Evolutionary conservation across 2,113 vertebrate species (phyloP).

Genomic region (Semicossyphus pulcher): DNA sequence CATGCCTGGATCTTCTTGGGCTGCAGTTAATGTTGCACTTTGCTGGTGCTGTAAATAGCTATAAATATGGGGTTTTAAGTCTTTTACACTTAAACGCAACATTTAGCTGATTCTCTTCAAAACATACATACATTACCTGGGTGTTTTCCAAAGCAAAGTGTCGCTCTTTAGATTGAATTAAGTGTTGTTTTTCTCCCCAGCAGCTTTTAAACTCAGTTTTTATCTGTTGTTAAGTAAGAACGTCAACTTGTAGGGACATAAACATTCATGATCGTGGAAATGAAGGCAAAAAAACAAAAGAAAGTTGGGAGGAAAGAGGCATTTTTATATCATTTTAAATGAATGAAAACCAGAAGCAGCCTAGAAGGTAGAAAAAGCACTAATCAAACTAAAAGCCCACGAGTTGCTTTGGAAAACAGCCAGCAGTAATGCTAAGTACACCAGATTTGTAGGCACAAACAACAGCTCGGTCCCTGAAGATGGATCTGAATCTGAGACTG

Average conservation of each 20-base stretch:
- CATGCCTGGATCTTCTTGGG: too few relatives aligned
- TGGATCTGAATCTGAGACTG: slow-evolving; percentile 3
- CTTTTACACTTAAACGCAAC: not conserved
- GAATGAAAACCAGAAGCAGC: slow-evolving; percentile 41
- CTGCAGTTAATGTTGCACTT: slow-evolving; percentile 9
- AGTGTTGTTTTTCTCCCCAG: not conserved
- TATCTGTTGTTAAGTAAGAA: slow-evolving; percentile 1
- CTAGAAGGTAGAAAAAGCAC: slow-evolving; percentile 33
- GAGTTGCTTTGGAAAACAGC: slow-evolving; percentile 42
- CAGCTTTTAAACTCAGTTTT: not conserved
- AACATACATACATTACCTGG: not conserved
- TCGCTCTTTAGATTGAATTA: not conserved
- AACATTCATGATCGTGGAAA: not conserved
- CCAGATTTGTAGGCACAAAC: slow-evolving; percentile 23
- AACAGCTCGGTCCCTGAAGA: slow-evolving; percentile 7
- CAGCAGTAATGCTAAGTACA: slow-evolving; percentile 32
- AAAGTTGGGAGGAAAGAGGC: not conserved
- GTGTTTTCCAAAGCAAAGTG: not conserved
- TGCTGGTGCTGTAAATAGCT: slow-evolving; percentile 6
- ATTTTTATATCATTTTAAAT: slow-evolving; percentile 47
- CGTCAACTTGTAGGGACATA: not conserved
- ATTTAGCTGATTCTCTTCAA: not conserved
- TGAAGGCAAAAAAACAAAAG: slow-evolving; percentile 2
- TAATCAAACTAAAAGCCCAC: slow-evolving; percentile 49
- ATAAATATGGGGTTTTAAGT: slow-evolving; percentile 18